Evolutionary conservation across 2,113 vertebrate genomes (phyloP).

Genomic region (Chloebia gouldiae): DNA sequence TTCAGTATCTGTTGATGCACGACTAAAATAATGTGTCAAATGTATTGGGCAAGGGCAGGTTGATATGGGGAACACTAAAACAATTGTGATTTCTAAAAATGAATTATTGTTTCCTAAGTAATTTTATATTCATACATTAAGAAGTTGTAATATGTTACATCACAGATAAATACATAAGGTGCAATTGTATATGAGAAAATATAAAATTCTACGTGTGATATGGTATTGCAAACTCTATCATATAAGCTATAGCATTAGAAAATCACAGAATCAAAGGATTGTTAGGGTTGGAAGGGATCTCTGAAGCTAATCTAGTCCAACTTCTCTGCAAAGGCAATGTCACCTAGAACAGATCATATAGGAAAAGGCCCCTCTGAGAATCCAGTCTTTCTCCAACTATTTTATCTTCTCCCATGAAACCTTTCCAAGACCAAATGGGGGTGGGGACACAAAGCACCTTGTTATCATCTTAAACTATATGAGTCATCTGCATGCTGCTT

Average conservation of each 20-base stretch:
- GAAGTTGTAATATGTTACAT: background rate
- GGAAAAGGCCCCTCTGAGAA: background rate
- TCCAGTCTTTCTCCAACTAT: background rate
- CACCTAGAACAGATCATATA: background rate
- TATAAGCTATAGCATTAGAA: background rate
- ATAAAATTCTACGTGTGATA: background rate
- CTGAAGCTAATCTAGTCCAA: background rate
- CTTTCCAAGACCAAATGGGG: background rate
- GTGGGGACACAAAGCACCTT: background rate
- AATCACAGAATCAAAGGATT: background rate
- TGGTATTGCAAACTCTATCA: background rate
- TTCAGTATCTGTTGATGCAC: background rate
- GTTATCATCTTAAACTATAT: background rate
- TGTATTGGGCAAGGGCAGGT: background rate
- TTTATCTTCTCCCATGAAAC: background rate
- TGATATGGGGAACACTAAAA: background rate
- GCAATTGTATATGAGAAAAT: background rate
- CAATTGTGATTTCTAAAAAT: background rate
- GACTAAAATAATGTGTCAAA: background rate
- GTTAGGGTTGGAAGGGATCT: background rate
- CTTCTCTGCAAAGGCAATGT: background rate
- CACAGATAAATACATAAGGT: background rate
- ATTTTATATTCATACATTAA: background rate
- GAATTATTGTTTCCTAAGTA: background rate
- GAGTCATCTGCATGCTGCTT: background rate